Base-by-base conservation (phyloP, 2,113 vertebrate species). In the Willisornis vidua region DNA sequence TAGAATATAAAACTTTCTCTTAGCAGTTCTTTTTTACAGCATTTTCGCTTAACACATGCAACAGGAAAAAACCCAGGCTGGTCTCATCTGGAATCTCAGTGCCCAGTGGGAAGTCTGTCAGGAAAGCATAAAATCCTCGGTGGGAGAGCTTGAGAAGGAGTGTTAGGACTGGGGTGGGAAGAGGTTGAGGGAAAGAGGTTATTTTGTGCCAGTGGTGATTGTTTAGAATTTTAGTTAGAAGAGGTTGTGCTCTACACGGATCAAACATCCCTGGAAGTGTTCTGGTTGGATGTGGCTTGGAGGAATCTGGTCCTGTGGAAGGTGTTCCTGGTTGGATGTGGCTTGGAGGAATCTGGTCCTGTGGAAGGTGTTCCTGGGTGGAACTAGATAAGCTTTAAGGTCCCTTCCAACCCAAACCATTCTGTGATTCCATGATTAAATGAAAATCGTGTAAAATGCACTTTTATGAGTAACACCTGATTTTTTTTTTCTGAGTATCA, bases 1-100 rank as follows among this genome's bases (percentile, higher is more conserved):
- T 43, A 15, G 41, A 43, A 43, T 43, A 43, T 43, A 43, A 43
- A 43, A 43, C 41, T 43, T 43, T 43, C 41, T 43, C 41, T 43
- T 43, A 43, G 41, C 41, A 43, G 41, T 43, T 43, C 41, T 43
- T 43, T 43, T 43, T 43, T 43, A 43, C 6, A 6, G 41, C 14
- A 15, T 43, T 43, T 43, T 43, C 6, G 6, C 41, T 15, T 43
- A 43, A 43, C 41, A 43, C 41, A 43, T 43, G 14, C 41, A 43
- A 43, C 41, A 43, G 41, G 46, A 22, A 51, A 51, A 52, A 52
- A 28, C 51, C 25, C 51, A 28, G 11, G 14, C 2, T 25, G 26
- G 1, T 62, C 9, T 7, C 3, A 1, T 10, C n/a, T 28, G 24
- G 29, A 13, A 4, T 24, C 0, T 1, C 7, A 1, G 28, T 26